Conservation (phyloP, 2,113 vertebrate genomes). For the Vulpes ferrilata region DNA sequence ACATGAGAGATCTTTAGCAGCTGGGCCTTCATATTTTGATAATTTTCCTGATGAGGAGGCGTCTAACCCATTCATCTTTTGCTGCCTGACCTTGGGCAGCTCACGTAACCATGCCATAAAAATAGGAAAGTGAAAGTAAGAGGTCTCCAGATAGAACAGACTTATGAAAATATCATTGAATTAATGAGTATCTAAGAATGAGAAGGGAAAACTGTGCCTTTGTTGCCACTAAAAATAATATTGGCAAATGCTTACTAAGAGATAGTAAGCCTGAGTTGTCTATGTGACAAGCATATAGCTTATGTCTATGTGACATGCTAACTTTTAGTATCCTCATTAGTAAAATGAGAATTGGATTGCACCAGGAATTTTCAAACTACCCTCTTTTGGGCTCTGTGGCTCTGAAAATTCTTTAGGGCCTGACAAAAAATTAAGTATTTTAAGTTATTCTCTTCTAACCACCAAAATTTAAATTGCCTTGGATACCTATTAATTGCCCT, state of each 20-base stretch:
- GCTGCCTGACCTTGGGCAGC: neutral
- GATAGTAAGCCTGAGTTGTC: neutral
- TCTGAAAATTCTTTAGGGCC: neutral
- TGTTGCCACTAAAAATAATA: neutral
- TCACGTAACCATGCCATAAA: neutral
- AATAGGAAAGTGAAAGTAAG: slow-evolving; percentile 16
- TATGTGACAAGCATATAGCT: neutral
- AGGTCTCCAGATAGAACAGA: neutral
- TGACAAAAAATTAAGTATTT: neutral
- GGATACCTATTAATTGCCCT: neutral
- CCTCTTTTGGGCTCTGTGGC: neutral
- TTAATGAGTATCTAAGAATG: neutral
- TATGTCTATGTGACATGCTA: neutral
- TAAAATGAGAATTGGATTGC: neutral
- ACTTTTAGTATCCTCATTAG: neutral
- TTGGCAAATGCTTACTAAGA: neutral
- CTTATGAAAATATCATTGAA: neutral
- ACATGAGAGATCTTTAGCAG: neutral
- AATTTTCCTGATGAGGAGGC: neutral
- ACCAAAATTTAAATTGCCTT: slow-evolving; percentile 28
- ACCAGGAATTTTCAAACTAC: neutral
- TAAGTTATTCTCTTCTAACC: neutral
- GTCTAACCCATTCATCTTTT: neutral
- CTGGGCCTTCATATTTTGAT: neutral
- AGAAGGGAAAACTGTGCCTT: neutral